phyloP scores from a whole-genome alignment of 2,888 invertebrate genomes.

The Drosophila nigricruria region DNA sequence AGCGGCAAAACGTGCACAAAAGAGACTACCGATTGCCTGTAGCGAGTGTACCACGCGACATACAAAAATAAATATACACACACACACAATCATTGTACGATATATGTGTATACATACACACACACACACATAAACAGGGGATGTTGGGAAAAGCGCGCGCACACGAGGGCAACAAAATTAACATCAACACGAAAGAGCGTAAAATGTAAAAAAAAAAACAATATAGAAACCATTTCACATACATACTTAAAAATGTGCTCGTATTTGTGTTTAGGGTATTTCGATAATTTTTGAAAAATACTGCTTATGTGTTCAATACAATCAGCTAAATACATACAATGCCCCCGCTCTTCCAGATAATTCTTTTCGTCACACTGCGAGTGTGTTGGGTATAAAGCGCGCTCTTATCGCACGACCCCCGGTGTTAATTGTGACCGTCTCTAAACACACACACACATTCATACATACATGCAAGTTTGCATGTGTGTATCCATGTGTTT shows the following conservation, averaged over 20 bases:
- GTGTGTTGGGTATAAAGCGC: conserved; percentile 18
- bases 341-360: conserved; percentile 48
- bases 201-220: conserved; percentile 40
- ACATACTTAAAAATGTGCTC: conserved; percentile 1
- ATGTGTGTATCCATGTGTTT: conserved; percentile 3
- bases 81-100: conserved; percentile 18
- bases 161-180: conserved; percentile 72
- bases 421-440: conserved; percentile 73
- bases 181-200: conserved; percentile 54
- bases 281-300: conserved; percentile 66
- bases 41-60: conserved; percentile 58
- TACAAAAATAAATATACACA: conserved; percentile 43
- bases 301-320: conserved; percentile 29
- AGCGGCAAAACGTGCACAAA: conserved; percentile 69
- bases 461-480: neutral
- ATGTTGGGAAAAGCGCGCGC: conserved; percentile 76
- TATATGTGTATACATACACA: conserved; percentile 36
- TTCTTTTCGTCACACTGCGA: conserved; percentile 32
- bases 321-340: conserved; percentile 13
- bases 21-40: conserved; percentile 56
- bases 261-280: neutral
- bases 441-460: conserved; percentile 6
- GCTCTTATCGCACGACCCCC: conserved; percentile 76
- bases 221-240: conserved; percentile 38
- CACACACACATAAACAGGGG: conserved; percentile 33